phyloP scores from a whole-genome alignment of 1,140 invertebrate species.

The Lepidotrigona ventralis region DNA sequence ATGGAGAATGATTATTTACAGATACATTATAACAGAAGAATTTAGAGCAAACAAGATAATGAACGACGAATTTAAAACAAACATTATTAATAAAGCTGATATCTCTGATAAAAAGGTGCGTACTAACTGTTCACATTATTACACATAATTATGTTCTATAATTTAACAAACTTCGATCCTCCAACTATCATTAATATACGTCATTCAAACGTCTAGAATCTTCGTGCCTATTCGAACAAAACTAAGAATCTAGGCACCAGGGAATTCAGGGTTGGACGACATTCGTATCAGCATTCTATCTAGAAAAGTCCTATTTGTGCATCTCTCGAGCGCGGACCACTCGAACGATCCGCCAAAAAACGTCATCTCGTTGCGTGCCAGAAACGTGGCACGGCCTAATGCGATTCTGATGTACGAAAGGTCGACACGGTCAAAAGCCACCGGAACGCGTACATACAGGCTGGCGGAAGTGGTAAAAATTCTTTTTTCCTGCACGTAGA shows the following conservation, averaged over 20 bases:
- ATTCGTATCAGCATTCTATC: background rate
- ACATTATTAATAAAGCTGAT: too few relatives aligned
- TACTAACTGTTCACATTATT: too few relatives aligned
- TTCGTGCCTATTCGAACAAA: background rate
- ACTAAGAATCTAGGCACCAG: background rate
- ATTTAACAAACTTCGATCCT: background rate
- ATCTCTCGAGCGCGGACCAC: too few relatives aligned
- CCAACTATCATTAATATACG: background rate
- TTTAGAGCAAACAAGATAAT: too few relatives aligned
- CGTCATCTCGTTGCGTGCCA: constrained; percentile 6
- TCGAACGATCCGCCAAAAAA: background rate
- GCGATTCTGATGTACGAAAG: constrained; percentile 36
- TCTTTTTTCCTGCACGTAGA: constrained; percentile 18
- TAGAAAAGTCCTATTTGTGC: background rate
- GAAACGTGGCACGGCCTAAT: constrained; percentile 15
- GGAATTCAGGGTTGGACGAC: background rate
- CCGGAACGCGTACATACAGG: background rate
- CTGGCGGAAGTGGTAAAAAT: constrained; percentile 13
- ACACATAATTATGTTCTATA: too few relatives aligned
- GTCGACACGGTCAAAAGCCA: background rate
- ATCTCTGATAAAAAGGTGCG: too few relatives aligned
- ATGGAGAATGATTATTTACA: too few relatives aligned
- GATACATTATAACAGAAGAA: too few relatives aligned
- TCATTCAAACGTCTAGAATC: background rate
- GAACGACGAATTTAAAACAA: too few relatives aligned